phyloP scores from a whole-genome alignment of 2,797 vertebrate genomes.

The Lepilemur septentrionalis region DNA sequence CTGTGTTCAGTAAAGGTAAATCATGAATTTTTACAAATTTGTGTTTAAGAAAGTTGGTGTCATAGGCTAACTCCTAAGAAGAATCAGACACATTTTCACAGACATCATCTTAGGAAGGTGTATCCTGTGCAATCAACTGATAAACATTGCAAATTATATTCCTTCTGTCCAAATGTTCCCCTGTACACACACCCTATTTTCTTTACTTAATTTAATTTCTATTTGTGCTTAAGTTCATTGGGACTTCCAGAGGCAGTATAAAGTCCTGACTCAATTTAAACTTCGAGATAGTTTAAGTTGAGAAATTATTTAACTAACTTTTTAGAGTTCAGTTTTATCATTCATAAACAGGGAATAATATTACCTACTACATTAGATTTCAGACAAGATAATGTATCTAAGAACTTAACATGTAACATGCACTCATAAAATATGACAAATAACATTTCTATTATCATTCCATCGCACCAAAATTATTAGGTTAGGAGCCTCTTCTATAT shows the following conservation, averaged over 20 bases:
- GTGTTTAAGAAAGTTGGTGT: background rate
- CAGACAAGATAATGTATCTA: background rate
- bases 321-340: background rate
- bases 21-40: background rate
- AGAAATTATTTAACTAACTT: background rate
- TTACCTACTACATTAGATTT: background rate
- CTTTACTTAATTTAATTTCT: background rate
- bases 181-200: background rate
- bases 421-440: background rate
- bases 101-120: background rate
- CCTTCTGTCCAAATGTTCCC: background rate
- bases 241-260: background rate
- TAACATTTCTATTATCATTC: background rate
- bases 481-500: background rate
- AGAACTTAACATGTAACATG: background rate
- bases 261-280: background rate
- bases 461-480: background rate
- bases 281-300: background rate
- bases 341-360: background rate
- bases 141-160: background rate
- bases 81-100: background rate
- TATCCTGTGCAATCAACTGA: background rate
- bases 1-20: background rate
- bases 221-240: background rate
- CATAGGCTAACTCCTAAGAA: background rate